A percentile compares a stretch with the other conserved stretches of the same genome.
These are phyloP conservation scores for Adelognathus sp. DNA, from an alignment of 2,888 invertebrate species.

Conservation along the genomic window DNA sequence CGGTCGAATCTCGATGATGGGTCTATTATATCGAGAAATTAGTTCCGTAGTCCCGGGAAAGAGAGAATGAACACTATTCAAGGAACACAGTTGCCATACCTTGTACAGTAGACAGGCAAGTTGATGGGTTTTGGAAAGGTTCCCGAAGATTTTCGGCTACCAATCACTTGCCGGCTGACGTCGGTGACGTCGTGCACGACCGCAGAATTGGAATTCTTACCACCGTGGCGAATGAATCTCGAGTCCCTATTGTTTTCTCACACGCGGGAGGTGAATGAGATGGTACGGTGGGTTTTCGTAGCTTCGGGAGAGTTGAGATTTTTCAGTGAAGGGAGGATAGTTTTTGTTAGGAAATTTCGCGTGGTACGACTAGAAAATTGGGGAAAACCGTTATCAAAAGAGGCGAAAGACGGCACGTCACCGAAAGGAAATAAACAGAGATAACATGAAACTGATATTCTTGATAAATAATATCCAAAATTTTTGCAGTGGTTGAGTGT, in stretches of 20 bases:
- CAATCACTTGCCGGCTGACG: conserved; percentile 1
- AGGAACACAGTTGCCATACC: conserved; percentile 18
- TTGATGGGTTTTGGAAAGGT: neutral
- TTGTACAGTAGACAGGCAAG: conserved; percentile 1
- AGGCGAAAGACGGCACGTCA: too few species aligned
- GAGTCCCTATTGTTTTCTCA: neutral
- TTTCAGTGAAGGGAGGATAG: too few species aligned
- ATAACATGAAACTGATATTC: too few species aligned
- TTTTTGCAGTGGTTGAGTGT: too few species aligned
- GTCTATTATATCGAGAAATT: conserved; percentile 45
- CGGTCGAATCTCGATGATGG: conserved; percentile 36
- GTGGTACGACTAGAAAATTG: too few species aligned
- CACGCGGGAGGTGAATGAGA: neutral
- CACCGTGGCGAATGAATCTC: neutral
- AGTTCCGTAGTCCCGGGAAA: conserved; percentile 31
- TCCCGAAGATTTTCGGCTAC: conserved; percentile 23
- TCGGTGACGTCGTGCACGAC: conserved; percentile 7
- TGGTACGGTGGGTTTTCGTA: neutral
- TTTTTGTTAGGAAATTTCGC: too few species aligned
- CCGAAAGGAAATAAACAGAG: too few species aligned
- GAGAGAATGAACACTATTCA: conserved; percentile 10
- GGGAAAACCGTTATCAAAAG: too few species aligned
- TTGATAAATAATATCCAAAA: too few species aligned
- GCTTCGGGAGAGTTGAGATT: neutral
- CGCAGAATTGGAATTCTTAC: conserved; percentile 4